Evolutionary conservation across 2,113 vertebrate species (phyloP).

Genomic region (Dolichotis patagonum): DNA sequence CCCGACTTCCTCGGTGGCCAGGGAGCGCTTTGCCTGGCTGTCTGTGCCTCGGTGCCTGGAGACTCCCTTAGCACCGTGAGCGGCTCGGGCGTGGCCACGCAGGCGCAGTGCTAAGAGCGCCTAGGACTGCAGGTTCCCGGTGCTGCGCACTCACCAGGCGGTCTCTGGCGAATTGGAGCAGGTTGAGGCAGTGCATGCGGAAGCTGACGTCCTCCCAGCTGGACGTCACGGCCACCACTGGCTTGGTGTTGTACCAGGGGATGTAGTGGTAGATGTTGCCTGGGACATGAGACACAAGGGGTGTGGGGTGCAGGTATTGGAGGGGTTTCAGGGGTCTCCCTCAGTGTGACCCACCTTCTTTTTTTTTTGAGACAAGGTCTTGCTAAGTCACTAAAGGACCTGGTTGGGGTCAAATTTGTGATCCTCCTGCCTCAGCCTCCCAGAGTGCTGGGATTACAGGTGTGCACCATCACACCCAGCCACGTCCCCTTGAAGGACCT

Average conservation of each 20-base stretch:
- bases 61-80: neutral
- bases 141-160: constrained; percentile 81
- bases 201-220: constrained; percentile 84
- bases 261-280: constrained; percentile 85
- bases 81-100: neutral
- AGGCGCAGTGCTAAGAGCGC: neutral
- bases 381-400: neutral
- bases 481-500: neutral
- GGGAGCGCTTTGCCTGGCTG: neutral
- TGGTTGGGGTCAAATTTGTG: neutral
- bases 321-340: neutral
- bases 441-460: neutral
- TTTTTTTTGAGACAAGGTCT: neutral
- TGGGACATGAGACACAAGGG: constrained; percentile 40
- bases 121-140: neutral
- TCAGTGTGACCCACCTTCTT: neutral
- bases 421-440: neutral
- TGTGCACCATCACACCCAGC: neutral
- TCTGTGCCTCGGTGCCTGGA: neutral
- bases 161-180: constrained; percentile 67
- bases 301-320: neutral
- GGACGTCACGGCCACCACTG: constrained; percentile 82
- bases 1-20: neutral
- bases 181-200: constrained; percentile 81
- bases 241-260: constrained; percentile 86